Base-by-base conservation (phyloP, 2,888 invertebrate species). In the Drosophila neotestacea region DNA sequence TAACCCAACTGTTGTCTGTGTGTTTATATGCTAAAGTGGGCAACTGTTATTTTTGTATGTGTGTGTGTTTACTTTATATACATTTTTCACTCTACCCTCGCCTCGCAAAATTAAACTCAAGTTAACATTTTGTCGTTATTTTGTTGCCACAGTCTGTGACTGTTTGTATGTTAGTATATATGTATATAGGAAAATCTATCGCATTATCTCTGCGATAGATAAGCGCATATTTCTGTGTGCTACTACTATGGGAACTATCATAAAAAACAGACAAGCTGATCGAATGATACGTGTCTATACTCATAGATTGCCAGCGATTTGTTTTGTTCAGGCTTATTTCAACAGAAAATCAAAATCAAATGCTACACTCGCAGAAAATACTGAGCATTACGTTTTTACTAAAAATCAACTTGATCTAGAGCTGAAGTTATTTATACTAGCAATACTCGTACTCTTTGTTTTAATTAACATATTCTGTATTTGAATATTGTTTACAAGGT, bases 41-140 rank as follows among this genome's bases (percentile, higher is more conserved):
- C 13, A 38, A 59, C 42, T 54, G 52, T 59, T 72, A 47, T 61
- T 52, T 44, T 54, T 38, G 39, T 46, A 32, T 60, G 30, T 68
- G 47, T 58, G 61, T 63, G 42, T 79, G 80, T 73, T 69, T 80
- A 50, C 41, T 76, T 76, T 83, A 77, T 80, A 75, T 73, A 79
- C 61, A 54, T 34, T 62, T 67, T 65, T 70, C 64, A 36, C 73
- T 50, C 54, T 39, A 9, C 62, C 44, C 68, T 71, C 28, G 55
- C 44, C 68, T 71, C 28, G 55, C 73, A 46, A 73, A 70, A 58
- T 70, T 70, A 63, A 65, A 68, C 79, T 79, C 71, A 77, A 85
- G 70, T 74, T 83, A 77, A 67, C 77, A 85, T 79, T 82, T 77
- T 79, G 79, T 82, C 80, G 77, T 81, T 85, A 73, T 71, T 69